Evolutionary conservation across 2,888 invertebrate species (phyloP).

Genomic region (Drosophila nr. perissopoda): DNA sequence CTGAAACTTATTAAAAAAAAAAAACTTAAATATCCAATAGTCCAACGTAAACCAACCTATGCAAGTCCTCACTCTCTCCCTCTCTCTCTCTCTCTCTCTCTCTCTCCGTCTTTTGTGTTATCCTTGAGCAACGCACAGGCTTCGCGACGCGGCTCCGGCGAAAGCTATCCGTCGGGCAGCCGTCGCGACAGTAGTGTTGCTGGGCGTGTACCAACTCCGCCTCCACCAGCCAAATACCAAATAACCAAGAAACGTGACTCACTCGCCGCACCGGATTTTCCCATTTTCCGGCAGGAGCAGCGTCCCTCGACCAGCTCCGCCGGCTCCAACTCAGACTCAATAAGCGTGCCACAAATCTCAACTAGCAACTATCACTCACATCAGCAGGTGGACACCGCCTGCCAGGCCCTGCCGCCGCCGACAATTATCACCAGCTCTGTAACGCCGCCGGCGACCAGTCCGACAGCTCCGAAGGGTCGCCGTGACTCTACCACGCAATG

Average conservation of each 20-base stretch:
- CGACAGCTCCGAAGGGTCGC: slow-evolving; percentile 88
- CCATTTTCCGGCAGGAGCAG: slow-evolving; percentile 87
- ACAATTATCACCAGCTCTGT: slow-evolving; percentile 94
- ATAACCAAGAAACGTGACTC: slow-evolving; percentile 88
- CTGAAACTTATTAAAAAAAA: background rate
- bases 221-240: slow-evolving; percentile 88
- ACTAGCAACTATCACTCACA: slow-evolving; percentile 86
- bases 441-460: slow-evolving; percentile 93
- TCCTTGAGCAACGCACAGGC: slow-evolving; percentile 60
- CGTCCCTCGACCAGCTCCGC: slow-evolving; percentile 91
- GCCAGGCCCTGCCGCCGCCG: slow-evolving; percentile 89
- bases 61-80: slow-evolving; percentile 34
- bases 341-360: slow-evolving; percentile 85
- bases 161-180: slow-evolving; percentile 88
- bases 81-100: slow-evolving; percentile 4
- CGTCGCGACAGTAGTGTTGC: slow-evolving; percentile 89
- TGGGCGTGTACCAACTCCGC: slow-evolving; percentile 85
- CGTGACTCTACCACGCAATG: slow-evolving; percentile 95
- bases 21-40: background rate
- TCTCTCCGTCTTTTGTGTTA: background rate
- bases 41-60: slow-evolving; percentile 26
- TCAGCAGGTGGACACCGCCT: slow-evolving; percentile 87
- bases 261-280: slow-evolving; percentile 86
- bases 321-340: slow-evolving; percentile 87
- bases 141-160: slow-evolving; percentile 88